Base-by-base conservation (phyloP, 2,888 invertebrate genomes). In the Branchipolynoe longqiensis region DNA sequence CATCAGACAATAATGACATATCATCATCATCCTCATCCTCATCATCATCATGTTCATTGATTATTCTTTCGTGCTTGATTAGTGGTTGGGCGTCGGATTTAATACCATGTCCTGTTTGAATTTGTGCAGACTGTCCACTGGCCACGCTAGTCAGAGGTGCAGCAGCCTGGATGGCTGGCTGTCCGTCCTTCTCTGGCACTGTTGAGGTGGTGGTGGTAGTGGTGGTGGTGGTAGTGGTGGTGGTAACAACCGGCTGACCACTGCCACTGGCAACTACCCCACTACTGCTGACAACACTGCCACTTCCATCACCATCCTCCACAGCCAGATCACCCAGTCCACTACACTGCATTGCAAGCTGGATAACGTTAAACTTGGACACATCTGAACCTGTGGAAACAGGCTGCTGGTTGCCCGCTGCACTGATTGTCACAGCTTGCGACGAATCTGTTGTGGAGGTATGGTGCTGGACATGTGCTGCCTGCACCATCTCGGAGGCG, bases 291-390 rank as follows among this genome's bases (percentile, higher is more conserved):
- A 48, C 78, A 2, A n/a, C 73, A 31, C 28, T 28, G 73, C 73
- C 38, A n/a, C n/a, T n/a, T 28, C 41, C 48, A 18, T 78, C 78
- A 2, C 54, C 78, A 25, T 78, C 78, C 18, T 78, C 78, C 25
- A 78, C 78, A 48, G 78, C 78, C 78, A 78, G 78, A 78, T 78
- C 78, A 14, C 78, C 78, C 78, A 78, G 78, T 78, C 78, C 78
- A 78, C 78, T 78, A 78, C 78, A 78, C 54, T 78, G 78, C 78
- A 78, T 78, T 78, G 78, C 78, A 41, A 78, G 78, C 78, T 78
- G 78, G 54, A 78, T 78, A 54, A 78, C 78, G 48, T 78, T 78
- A 54, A 31, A 78, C 54, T 78, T 78, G 78, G 78, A 78, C 14
- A 78, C 54, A 25, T 78, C 78, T 8, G 78, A 33, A 38, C 69